Conservation (phyloP, 2,797 vertebrate genomes). For the Typhlichthys subterraneus region DNA sequence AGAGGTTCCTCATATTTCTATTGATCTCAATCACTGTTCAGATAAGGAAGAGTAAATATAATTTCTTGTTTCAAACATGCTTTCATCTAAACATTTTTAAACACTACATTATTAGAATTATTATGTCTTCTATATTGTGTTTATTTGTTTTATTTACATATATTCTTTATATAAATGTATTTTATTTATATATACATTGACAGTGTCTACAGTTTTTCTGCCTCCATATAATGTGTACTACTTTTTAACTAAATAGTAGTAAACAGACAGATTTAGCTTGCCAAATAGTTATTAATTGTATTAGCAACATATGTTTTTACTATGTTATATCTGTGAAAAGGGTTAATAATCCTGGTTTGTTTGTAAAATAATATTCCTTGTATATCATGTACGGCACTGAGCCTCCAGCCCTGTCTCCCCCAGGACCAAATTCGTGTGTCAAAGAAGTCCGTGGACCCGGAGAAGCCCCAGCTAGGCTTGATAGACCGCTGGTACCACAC, state of each 20-base stretch:
- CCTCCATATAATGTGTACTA: too few relatives aligned
- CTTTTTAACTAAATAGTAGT: too few relatives aligned
- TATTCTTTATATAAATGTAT: background rate
- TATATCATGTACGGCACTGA: background rate
- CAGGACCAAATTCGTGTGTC: conserved; percentile 95
- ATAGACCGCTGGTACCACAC: conserved; percentile 99
- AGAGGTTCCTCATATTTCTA: background rate
- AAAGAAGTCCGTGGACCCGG: conserved; percentile 91
- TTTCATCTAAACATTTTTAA: too few relatives aligned
- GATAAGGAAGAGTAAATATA: background rate
- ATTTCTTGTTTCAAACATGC: background rate
- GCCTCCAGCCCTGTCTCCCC: background rate
- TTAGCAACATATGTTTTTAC: too few relatives aligned
- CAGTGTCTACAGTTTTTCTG: too few relatives aligned
- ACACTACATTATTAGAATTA: too few relatives aligned
- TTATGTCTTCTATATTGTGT: too few relatives aligned
- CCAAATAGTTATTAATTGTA: too few relatives aligned
- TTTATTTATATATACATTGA: background rate
- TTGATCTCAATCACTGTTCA: background rate
- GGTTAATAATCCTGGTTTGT: too few relatives aligned
- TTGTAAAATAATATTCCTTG: background rate
- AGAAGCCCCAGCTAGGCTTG: conserved; percentile 95
- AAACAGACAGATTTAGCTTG: too few relatives aligned
- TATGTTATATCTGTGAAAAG: too few relatives aligned
- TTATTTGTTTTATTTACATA: background rate